phyloP scores from a whole-genome alignment of 1,140 invertebrate species.

The Oedothorax gibbosus region DNA sequence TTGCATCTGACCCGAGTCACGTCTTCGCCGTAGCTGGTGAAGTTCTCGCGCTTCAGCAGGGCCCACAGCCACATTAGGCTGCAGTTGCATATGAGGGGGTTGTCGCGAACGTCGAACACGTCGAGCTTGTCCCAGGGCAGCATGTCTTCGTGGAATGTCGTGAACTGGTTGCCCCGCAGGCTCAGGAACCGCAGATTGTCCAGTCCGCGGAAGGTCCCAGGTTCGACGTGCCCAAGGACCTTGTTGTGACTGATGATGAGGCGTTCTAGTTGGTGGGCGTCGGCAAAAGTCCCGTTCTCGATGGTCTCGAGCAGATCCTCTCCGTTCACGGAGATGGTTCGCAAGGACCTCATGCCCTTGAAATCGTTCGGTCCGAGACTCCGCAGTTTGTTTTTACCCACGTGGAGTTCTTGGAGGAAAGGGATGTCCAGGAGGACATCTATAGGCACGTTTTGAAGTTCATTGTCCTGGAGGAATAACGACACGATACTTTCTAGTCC shows the following conservation, averaged over 20 bases:
- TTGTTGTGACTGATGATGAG: slow-evolving; percentile 73
- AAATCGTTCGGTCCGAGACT: slow-evolving; percentile 60
- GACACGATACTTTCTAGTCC: slow-evolving; percentile 79
- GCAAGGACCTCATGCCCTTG: slow-evolving; percentile 56
- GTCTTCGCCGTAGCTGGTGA: slow-evolving; percentile 39
- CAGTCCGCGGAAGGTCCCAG: slow-evolving; percentile 79
- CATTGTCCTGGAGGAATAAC: slow-evolving; percentile 83
- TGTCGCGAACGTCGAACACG: slow-evolving; percentile 76
- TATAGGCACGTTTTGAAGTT: slow-evolving; percentile 80
- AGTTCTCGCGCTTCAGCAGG: slow-evolving; percentile 46
- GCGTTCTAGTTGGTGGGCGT: slow-evolving; percentile 74
- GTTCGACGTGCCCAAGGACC: slow-evolving; percentile 70
- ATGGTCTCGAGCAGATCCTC: slow-evolving; percentile 65
- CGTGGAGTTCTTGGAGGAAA: slow-evolving; percentile 63
- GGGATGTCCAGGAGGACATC: slow-evolving; percentile 76
- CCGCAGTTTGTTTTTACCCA: slow-evolving; percentile 62
- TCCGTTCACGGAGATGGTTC: slow-evolving; percentile 65
- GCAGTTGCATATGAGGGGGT: slow-evolving; percentile 88
- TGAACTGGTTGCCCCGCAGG: slow-evolving; percentile 63
- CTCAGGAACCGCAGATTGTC: slow-evolving; percentile 78
- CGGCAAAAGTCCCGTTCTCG: slow-evolving; percentile 67
- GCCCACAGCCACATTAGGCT: slow-evolving; percentile 87
- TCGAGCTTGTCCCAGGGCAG: slow-evolving; percentile 62
- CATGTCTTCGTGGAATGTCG: slow-evolving; percentile 52
- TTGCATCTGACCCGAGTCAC: slow-evolving; percentile 42